Evolutionary conservation across 2,888 invertebrate species (phyloP), one percentile per base, ranked within the genome.

Genomic region (Drosophila merina): DNA sequence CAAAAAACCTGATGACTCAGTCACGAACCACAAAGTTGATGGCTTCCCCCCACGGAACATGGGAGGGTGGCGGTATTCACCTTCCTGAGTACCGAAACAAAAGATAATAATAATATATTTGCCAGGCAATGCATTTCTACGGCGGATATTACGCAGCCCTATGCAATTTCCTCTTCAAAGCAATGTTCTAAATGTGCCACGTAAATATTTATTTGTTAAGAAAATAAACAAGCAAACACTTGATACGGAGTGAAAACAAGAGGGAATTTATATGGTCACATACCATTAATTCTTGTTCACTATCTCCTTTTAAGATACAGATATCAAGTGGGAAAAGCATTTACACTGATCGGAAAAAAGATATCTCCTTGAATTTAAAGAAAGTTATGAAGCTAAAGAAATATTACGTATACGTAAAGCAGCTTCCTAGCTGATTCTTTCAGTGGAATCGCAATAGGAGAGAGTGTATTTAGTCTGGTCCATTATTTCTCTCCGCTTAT

Each of bases 1-100:
- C 52, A 80, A 68, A 77, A 86, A 77, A 74, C 63, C 56, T 77
- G 77, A 81, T 80, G 68, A 81, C 82, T 70, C 73, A 70, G 70
- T 72, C 73, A 70, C 70, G 70, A 70, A 52, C 63, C 50, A 55
- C 55, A 31, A 56, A 40, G 30, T 70, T 66, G 54, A 66, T 66
- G 66, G 58, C 9, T 55, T 55, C 45, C 45, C 55, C 57, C 36
- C 70, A 20, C 58, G 58, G 52, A 57, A 68, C 47, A 33, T 10
- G 44, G 26, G 28, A 36, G 26, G 33, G 5, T 14, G 1, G 6
- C 10, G 30, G 28, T 20, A 10, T 20, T 9, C n/a, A 36, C 36
- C 38, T 55, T 66, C 64, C 42, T 58, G 56, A 47, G 57, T 76
- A 71, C 57, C 62, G 49, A 56, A 56, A 54, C 54, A 38, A 25